A percentile compares a stretch with the other conserved stretches of the same genome.
Conservation (phyloP, 2,797 vertebrate species). For the Lagocephalus sceleratus region DNA sequence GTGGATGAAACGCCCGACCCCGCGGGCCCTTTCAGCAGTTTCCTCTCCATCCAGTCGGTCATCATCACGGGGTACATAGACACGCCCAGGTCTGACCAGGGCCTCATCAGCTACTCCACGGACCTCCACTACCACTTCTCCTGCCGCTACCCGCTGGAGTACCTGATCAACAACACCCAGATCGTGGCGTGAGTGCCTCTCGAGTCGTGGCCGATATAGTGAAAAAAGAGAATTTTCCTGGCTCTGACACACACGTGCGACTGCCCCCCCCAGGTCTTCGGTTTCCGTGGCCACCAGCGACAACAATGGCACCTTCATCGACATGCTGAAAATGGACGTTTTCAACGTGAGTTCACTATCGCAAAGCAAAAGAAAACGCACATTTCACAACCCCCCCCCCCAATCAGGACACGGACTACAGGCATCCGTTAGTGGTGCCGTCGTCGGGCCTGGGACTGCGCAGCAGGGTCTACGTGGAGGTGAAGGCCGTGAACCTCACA, state of each 20-base stretch:
- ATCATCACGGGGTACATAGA: conserved; percentile 77
- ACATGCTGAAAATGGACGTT: conserved; percentile 73
- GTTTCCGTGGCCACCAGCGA: conserved; percentile 75
- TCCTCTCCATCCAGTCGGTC: conserved; percentile 73
- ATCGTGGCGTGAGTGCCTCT: conserved; percentile 70
- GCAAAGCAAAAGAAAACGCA: neutral
- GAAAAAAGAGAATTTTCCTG: too few species aligned
- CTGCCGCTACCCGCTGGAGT: conserved; percentile 79
- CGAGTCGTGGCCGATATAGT: too few species aligned
- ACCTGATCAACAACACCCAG: conserved; percentile 78
- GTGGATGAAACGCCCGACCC: conserved; percentile 70
- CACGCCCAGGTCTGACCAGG: conserved; percentile 57
- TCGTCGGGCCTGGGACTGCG: conserved; percentile 64
- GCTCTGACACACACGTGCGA: too few species aligned
- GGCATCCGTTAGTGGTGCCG: conserved; percentile 55
- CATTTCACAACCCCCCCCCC: neutral
- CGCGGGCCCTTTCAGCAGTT: conserved; percentile 64
- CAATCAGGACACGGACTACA: conserved; percentile 62
- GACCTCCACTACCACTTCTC: conserved; percentile 81
- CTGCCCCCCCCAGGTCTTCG: conserved; percentile 66
- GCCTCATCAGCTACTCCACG: conserved; percentile 77
- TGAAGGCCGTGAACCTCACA: conserved; percentile 75
- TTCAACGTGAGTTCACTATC: conserved; percentile 68
- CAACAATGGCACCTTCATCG: conserved; percentile 79
- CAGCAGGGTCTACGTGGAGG: conserved; percentile 70